Percentiles rank a stretch among this genome's conserved stretches.
phyloP scores from a whole-genome alignment of 53 echinoderm and acorn worm genomes.

The Pentamera pediparva region DNA sequence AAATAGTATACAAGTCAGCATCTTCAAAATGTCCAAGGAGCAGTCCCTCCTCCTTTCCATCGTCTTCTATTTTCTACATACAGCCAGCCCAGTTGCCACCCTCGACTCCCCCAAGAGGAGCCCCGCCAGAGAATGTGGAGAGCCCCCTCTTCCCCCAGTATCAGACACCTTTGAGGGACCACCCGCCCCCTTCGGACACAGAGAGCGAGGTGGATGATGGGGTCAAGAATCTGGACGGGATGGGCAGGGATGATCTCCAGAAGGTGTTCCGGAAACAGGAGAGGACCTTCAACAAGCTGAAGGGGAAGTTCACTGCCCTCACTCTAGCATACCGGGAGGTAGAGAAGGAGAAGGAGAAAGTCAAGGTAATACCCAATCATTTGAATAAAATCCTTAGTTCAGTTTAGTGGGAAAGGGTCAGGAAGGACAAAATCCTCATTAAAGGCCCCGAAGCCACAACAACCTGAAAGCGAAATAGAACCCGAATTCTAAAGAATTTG shows the following conservation, averaged over 20 bases:
- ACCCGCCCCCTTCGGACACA: constrained; percentile 93
- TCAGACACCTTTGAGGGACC: constrained; percentile 71
- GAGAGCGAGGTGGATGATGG: constrained; percentile 97
- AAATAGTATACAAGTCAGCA: too few relatives aligned
- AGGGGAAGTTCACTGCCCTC: constrained; percentile 68
- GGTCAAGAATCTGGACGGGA: constrained; percentile 54
- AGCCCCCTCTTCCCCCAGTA: constrained; percentile 96
- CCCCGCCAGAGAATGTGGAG: constrained; percentile 25
- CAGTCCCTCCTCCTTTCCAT: too few relatives aligned
- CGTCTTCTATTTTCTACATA: background rate
- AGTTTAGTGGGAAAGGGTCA: background rate
- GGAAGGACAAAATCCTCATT: too few relatives aligned
- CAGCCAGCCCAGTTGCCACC: background rate
- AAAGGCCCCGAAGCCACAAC: too few relatives aligned
- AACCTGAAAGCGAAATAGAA: too few relatives aligned
- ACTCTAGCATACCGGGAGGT: constrained; percentile 82
- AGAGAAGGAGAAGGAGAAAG: constrained; percentile 91
- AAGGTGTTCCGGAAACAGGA: constrained; percentile 69
- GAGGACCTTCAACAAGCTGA: constrained; percentile 70
- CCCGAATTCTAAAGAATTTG: too few relatives aligned
- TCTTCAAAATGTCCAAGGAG: too few relatives aligned
- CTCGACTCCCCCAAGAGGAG: constrained; percentile 21
- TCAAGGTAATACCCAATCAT: constrained; percentile 59
- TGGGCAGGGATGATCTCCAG: constrained; percentile 79
- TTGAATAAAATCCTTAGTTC: background rate